A percentile compares a stretch with the other conserved stretches of the same genome.
phyloP scores from a whole-genome alignment of 2,797 vertebrate species.

The Myripristis jacobus region DNA sequence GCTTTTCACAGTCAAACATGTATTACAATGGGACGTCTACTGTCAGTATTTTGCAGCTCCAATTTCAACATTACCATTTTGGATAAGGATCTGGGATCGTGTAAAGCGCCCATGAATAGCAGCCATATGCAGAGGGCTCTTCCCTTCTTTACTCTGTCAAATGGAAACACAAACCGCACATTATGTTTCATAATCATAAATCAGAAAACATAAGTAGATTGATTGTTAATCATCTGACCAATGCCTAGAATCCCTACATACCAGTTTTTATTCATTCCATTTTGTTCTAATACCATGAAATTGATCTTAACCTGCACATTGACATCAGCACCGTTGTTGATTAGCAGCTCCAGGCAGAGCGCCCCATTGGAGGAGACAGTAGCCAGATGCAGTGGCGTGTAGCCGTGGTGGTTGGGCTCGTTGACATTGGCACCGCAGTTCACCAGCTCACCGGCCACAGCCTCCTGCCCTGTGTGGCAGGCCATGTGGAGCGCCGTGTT shows the following conservation, averaged over 20 bases:
- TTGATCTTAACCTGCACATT: conserved; percentile 87
- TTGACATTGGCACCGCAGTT: conserved; percentile 94
- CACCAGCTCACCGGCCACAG: conserved; percentile 92
- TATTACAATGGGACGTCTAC: not conserved
- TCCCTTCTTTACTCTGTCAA: conserved; percentile 94
- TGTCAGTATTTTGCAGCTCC: not conserved
- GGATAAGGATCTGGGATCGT: conserved; percentile 95
- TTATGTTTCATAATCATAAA: not conserved
- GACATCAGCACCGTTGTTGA: conserved; percentile 95
- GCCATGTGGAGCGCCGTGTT: conserved; percentile 97
- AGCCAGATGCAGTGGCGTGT: conserved; percentile 93
- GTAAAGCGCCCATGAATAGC: conserved; percentile 96
- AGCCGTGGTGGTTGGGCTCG: conserved; percentile 90
- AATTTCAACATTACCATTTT: conserved; percentile 87
- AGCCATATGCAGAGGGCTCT: conserved; percentile 94
- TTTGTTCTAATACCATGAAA: not conserved
- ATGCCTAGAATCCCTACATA: not conserved
- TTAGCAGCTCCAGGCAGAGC: conserved; percentile 93
- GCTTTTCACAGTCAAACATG: conserved; percentile 5
- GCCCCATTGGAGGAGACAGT: conserved; percentile 94
- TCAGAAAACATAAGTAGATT: not conserved
- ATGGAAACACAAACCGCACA: conserved; percentile 4
- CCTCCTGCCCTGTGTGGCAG: conserved; percentile 93
- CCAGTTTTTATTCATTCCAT: not conserved
- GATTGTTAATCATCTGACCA: not conserved